Base-by-base conservation (phyloP, 2,797 vertebrate species). In the Adrianichthys oophorus region DNA sequence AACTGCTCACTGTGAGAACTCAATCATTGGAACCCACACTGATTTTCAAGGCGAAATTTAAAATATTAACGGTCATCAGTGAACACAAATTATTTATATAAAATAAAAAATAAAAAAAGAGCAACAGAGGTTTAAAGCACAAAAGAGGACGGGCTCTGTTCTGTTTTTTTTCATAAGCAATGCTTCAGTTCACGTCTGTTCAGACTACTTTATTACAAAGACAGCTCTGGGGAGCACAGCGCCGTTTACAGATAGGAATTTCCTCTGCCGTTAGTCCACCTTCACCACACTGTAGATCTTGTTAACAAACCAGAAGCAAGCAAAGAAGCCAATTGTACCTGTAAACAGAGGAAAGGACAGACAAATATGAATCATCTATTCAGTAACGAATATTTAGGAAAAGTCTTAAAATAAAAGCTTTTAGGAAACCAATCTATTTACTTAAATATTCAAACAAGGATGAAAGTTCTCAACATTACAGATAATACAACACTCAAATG, bases 221-320 rank as follows among this genome's bases (percentile, higher is more conserved):
- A 45, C 69, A 72, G 64, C 63, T 47, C 69, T 13, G 56, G 70
- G 51, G 62, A 67, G 61, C 72, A 43, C 63, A 48, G 73, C 37
- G 47, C 69, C 70, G 68, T 43, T 37, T 5, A 66, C 65, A 74
- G 68, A 57, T 55, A 51, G 58, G 51, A 52, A 52, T 56, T 40
- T 70, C 71, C 63, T 37, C 66, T 85, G 69, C 88, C 86, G 58
- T 93, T 90, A 98, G 89, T 99, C 98, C 77, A 99, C 97, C 86
- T 99, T 99, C 67, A 99, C 97, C 86, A 99, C 97, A 7, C 97
- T 98, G 95, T 99, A 99, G 92, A 99, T 99, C 91, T 99, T 99
- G 85, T 96, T 97, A 81, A 99, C 97, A 92, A 99, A 99, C 96
- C 96, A 99, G 91, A 98, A 99, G 87, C 97, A 98, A 77, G 98